Base-by-base conservation (phyloP, 92 coral and sea anemone genomes). In the Parazoanthus atlanticus region DNA sequence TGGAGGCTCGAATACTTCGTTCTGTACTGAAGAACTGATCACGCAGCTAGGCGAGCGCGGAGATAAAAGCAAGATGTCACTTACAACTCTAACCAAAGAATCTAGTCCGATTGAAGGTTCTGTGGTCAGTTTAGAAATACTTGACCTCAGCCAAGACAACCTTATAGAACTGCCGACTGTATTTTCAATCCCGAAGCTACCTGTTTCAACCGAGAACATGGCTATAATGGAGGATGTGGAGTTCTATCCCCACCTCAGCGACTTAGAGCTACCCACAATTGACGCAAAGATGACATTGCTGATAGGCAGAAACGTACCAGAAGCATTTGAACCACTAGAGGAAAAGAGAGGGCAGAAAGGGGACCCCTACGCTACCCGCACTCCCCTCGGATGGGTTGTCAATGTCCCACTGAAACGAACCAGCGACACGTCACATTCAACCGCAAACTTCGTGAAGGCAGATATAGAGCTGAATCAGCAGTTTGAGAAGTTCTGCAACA, bases 241-340 rank as follows among this genome's bases (percentile, higher is more conserved):
- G 40, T 38, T 54, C 34, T 90, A 88, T 86, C 91, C 94, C 5
- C 84, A 94, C 79, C 77, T 94, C 0, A 19, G 43, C 23, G 80
- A 69, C 30, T 25, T 92, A 6, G 41, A 86, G 40, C 9, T 90
- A 2, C 80, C 84, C 7, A 58, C 78, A 7, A 92, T 91, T n/a
- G 87, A 94, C 23, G 88, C 90, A 15, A 78, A 89, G 1, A 89
- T 94, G 9, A 76, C 88, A 25, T 61, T 94, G 54, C 85, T 92
- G 11, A 92, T 94, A 36, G 90, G 92, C n/a, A 85, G 90, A 49
- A 80, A 90, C 76, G 90, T 75, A 32, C 94, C 93, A 16, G 81
- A 79, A 33, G 91, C 85, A 41, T 78, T 92, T 23, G 90, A 87
- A 61, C 94, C 93, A 19, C 54, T 79, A 19, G 91, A 88, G 79